Conservation (phyloP, 2,888 invertebrate species). For the Drosophila koepferae region DNA sequence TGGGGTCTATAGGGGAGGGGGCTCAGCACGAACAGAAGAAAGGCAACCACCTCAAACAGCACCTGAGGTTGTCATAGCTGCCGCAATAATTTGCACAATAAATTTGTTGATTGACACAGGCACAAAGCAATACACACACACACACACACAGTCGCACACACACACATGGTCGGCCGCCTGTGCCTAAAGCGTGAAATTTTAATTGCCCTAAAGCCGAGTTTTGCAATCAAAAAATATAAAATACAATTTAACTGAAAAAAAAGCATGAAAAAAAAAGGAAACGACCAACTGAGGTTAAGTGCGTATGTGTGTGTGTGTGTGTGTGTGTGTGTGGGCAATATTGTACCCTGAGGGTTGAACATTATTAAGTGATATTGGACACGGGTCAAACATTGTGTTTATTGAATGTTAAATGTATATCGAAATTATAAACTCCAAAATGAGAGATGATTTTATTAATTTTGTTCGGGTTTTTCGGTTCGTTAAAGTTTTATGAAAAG, state of each 20-base stretch:
- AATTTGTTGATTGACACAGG: slow-evolving; percentile 61
- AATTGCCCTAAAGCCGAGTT: slow-evolving; percentile 65
- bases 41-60: slow-evolving; percentile 51
- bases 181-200: slow-evolving; percentile 74
- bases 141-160: slow-evolving; percentile 7
- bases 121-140: slow-evolving; percentile 35
- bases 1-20: not conserved
- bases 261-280: not conserved
- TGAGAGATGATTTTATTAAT: not conserved
- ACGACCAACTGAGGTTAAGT: slow-evolving; percentile 40
- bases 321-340: slow-evolving; percentile 1
- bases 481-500: not conserved
- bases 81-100: slow-evolving; percentile 64
- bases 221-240: slow-evolving; percentile 44
- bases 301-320: not conserved
- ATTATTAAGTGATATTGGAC: slow-evolving; percentile 34
- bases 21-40: slow-evolving; percentile 23
- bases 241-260: slow-evolving; percentile 21
- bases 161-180: slow-evolving; percentile 9
- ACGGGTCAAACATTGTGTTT: slow-evolving; percentile 49
- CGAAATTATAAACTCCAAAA: slow-evolving; percentile 23
- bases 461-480: not conserved
- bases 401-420: slow-evolving; percentile 45
- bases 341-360: slow-evolving; percentile 20
- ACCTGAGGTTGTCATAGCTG: slow-evolving; percentile 76